These are phyloP conservation scores for Rhinichthys osculus DNA, from an alignment of 2,797 vertebrate genomes.

Conservation along the genomic window DNA sequence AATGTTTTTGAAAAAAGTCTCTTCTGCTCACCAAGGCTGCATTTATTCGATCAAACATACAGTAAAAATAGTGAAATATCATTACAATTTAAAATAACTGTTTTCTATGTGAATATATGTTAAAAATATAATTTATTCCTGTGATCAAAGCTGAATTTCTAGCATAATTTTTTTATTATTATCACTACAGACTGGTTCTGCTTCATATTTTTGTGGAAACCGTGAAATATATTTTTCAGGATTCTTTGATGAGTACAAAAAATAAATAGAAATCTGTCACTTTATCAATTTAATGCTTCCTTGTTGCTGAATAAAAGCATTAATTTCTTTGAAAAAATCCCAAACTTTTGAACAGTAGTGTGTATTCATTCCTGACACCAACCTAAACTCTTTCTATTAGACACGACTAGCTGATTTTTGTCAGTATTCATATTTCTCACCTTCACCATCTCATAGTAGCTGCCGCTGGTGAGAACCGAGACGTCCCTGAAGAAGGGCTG, in stretches of 20 bases:
- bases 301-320: background rate
- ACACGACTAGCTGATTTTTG: background rate
- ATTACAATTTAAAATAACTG: background rate
- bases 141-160: background rate
- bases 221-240: background rate
- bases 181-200: background rate
- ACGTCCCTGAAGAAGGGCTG: constrained; percentile 68
- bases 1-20: background rate
- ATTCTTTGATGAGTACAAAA: background rate
- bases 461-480: constrained; percentile 72
- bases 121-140: background rate
- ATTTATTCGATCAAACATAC: too few species aligned
- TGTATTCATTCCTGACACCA: background rate
- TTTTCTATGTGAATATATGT: background rate
- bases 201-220: background rate
- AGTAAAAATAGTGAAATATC: background rate
- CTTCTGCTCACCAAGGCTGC: background rate
- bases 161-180: background rate
- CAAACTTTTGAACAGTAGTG: background rate
- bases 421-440: constrained; percentile 51
- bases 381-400: background rate
- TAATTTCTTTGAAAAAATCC: background rate
- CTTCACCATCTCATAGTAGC: constrained; percentile 78
- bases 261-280: background rate
- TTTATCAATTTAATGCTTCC: background rate